Conservation (phyloP, 2,888 invertebrate genomes). For the Agonopterix heracliana region DNA sequence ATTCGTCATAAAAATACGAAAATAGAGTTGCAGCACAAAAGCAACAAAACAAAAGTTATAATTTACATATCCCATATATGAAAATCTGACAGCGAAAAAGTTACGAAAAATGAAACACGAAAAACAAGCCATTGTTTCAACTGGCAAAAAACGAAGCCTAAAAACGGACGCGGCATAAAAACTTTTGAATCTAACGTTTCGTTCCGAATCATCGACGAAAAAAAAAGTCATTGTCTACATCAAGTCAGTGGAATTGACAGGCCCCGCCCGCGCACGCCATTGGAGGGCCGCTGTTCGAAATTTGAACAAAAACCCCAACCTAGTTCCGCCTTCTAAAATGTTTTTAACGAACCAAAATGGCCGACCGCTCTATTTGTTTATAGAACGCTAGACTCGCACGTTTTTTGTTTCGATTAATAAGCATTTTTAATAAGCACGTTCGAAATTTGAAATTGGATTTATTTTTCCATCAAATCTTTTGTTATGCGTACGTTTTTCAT, state of each 20-base stretch:
- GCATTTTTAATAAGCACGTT: slow-evolving; percentile 30
- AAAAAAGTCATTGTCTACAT: slow-evolving; percentile 63
- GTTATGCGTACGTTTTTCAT: slow-evolving; percentile 5
- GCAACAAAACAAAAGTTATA: slow-evolving; percentile 9
- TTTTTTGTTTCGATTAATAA: slow-evolving; percentile 32
- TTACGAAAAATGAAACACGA: slow-evolving; percentile 10
- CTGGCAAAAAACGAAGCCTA: slow-evolving; percentile 15
- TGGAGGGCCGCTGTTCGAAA: slow-evolving; percentile 68
- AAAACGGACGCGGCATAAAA: slow-evolving; percentile 17
- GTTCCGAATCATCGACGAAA: slow-evolving; percentile 37
- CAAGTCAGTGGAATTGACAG: slow-evolving; percentile 68
- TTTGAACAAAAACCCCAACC: slow-evolving; percentile 72
- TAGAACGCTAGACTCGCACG: slow-evolving; percentile 44
- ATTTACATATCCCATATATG: slow-evolving; percentile 3
- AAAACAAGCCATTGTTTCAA: slow-evolving; percentile 14
- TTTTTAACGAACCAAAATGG: slow-evolving; percentile 71
- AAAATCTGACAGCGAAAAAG: slow-evolving; percentile 12
- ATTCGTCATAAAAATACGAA: not conserved
- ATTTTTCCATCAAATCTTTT: slow-evolving; percentile 25
- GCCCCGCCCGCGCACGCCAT: slow-evolving; percentile 71
- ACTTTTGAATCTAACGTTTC: slow-evolving; percentile 20
- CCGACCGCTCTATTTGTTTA: slow-evolving; percentile 65
- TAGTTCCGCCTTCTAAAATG: slow-evolving; percentile 75
- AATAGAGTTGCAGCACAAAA: not conserved
- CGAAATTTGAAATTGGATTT: slow-evolving; percentile 26